A percentile compares a stretch with the other conserved stretches of the same genome.
These are phyloP conservation scores for Oreotragus oreotragus DNA, from an alignment of 2,113 vertebrate species.

Conservation along the genomic window DNA sequence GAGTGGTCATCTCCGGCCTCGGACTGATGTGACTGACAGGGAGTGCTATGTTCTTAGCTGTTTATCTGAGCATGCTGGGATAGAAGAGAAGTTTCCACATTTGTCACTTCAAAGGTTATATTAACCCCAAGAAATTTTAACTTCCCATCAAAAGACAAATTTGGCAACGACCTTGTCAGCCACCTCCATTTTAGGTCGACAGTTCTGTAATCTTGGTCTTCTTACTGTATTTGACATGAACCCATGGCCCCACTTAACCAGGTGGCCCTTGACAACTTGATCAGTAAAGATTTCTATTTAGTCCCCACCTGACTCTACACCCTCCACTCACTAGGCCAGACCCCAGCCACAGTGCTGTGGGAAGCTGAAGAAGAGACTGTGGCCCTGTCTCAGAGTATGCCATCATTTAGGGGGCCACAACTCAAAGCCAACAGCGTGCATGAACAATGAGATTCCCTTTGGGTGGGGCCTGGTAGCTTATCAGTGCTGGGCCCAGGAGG, in stretches of 20 bases:
- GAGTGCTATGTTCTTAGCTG: slow-evolving; percentile 73
- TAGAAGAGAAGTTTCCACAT: slow-evolving; percentile 72
- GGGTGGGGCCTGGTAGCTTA: background rate
- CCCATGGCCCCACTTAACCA: too few species aligned
- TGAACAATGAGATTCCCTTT: background rate
- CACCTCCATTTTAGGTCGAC: slow-evolving; percentile 66
- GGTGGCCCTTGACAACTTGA: background rate
- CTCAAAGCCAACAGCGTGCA: background rate
- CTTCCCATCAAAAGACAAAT: slow-evolving; percentile 79
- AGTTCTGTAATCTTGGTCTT: slow-evolving; percentile 36
- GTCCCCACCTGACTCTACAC: background rate
- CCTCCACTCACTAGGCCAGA: background rate
- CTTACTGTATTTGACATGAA: background rate
- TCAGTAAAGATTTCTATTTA: background rate
- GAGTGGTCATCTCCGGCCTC: slow-evolving; percentile 85
- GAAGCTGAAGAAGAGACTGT: background rate
- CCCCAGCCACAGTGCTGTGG: background rate
- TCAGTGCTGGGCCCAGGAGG: background rate
- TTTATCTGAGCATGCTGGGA: slow-evolving; percentile 80
- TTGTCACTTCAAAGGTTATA: slow-evolving; percentile 79
- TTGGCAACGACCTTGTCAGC: slow-evolving; percentile 79
- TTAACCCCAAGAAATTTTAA: slow-evolving; percentile 82
- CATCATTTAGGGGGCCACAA: background rate
- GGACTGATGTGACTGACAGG: slow-evolving; percentile 82
- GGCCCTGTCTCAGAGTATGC: accelerated